Base-by-base conservation (phyloP, 2,888 invertebrate genomes). In the Augiades crinisus region DNA sequence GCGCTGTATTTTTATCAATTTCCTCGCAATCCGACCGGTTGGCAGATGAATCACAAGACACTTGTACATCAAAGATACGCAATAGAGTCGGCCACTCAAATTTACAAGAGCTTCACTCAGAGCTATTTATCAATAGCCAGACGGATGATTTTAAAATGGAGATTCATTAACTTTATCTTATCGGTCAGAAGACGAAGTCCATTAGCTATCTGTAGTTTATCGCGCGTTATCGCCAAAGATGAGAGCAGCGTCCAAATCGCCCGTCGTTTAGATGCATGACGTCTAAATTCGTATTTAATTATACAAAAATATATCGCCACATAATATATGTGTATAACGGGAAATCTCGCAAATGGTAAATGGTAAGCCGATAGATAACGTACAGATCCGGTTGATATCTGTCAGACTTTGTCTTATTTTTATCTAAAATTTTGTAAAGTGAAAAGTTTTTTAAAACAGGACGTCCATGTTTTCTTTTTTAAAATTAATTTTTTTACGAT, bases 121-220 rank as follows among this genome's bases (percentile, higher is more conserved):
- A 57, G 55, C 47, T 56, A 62, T 59, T 59, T 61, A 63, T 67
- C 65, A 63, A 63, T 40, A 40, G 47, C 47, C 60, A 62, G 56
- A 55, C 53, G 47, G 60, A 64, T 61, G 60, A 60, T 60, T 63
- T 66, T 65, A 59, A 68, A 70, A 63, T 60, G 64, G 62, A 78
- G 79, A 81, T 82, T 81, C 81, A 81, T 83, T 80, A 76, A 69
- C 47, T 19, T 38, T 55, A 80, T 79, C 77, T 83, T 78, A 85
- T 84, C 82, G 57, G 56, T 12, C 37, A 62, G 59, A 72, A 75
- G 40, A 73, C 70, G 61, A 67, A 64, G 63, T 65, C 81, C 82
- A 83, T 84, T 83, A 83, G 70, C 63, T 79, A 79, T 77, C 77
- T 64, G 61, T 56, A 36, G 44, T 50, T 76, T 81, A 83, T 82